A percentile compares a stretch with the other conserved stretches of the same genome.
phyloP scores from a whole-genome alignment of 2,797 vertebrate genomes.

The Pseudotriccus pelzelni region DNA sequence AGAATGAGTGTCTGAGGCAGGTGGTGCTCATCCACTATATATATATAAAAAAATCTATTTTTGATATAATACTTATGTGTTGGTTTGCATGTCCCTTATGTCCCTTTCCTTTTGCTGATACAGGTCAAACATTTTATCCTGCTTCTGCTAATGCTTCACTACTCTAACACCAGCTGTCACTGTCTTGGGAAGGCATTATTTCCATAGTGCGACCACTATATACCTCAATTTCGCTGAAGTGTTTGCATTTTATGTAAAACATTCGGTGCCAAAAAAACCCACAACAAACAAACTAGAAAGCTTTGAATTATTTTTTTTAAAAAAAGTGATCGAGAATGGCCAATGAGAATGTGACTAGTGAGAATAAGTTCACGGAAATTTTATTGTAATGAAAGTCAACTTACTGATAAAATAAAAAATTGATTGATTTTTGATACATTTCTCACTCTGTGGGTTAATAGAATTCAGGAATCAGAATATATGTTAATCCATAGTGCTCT shows the following conservation, averaged over 20 bases:
- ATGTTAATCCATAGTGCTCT: not conserved
- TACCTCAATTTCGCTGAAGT: not conserved
- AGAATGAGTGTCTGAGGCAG: not conserved
- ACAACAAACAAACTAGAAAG: not conserved
- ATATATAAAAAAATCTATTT: not conserved
- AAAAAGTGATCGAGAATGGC: not conserved
- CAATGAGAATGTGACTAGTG: not conserved
- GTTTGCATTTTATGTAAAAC: not conserved
- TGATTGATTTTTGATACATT: not conserved
- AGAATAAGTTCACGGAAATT: not conserved
- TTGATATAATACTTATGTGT: not conserved
- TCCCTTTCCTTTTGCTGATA: not conserved
- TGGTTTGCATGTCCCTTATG: not conserved
- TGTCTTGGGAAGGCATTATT: not conserved
- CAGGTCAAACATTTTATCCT: not conserved
- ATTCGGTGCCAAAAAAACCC: not conserved
- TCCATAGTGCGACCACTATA: not conserved
- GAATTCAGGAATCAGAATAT: not conserved
- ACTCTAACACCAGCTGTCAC: not conserved
- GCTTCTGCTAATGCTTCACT: not conserved
- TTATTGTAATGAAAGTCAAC: not conserved
- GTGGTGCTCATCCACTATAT: not conserved
- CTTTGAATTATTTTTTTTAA: not conserved
- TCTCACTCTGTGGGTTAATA: rapidly evolving
- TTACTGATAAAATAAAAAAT: not conserved